Base-by-base conservation (phyloP, 1,140 invertebrate species). In the Heliconius hermathena region DNA sequence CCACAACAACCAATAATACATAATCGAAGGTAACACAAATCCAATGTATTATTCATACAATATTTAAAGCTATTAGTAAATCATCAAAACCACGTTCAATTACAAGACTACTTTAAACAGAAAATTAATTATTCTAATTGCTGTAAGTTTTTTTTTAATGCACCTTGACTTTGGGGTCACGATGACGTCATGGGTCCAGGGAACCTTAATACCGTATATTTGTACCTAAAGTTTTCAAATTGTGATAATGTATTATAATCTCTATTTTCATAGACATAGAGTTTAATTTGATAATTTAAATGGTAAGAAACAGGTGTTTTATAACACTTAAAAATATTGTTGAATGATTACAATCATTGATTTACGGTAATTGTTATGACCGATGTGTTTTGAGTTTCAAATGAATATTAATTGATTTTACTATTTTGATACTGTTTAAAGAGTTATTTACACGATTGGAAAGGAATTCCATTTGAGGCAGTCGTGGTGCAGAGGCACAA, bases 161-260 rank as follows among this genome's bases (percentile, higher is more conserved):
- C 78, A 38, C 84, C 81, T 85, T 85, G 85, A 85, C 85, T 81
- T 72, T 71, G 66, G 76, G 85, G 84, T 85, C 82, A 79, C 54
- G 71, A 81, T 83, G 84, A 85, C 76, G 78, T 83, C 82, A 82
- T 79, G 70, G 33, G 78, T 82, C 78, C 75, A 60, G 77, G 78
- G 81, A 80, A 82, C 73, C 78, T 54, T 20, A 52, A 74, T 38
- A 36, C 73, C 74, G 72, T 74, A 49, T 72, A 76, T 76, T 22
- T 77, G 5, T 71, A 11, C 11, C 6, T 36, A 20, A 71, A 33
- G 3, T 16, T 38, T 71, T 38, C 13, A 38, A 2, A 29, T 26
- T 13, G 3, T 11, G 9, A 26, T 16, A 26, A n/a, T 66, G 11
- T 26, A 16, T 66, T 66, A 66, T 5, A 6, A 29, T 0, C 60